These are phyloP conservation scores for Margarornis squamiger DNA, from an alignment of 2,797 vertebrate species.

Conservation along the genomic window DNA sequence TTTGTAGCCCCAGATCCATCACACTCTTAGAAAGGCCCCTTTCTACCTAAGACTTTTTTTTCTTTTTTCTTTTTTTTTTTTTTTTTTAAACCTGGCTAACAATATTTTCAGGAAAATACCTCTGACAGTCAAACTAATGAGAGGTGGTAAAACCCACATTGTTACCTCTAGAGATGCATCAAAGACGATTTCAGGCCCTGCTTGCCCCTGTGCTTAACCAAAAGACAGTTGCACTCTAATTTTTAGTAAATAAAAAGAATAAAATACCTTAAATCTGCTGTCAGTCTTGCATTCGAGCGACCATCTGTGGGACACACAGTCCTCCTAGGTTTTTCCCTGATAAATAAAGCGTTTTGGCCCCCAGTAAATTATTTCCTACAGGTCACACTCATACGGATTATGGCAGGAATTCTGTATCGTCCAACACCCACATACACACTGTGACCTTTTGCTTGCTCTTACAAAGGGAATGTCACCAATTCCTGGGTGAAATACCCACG, in stretches of 20 bases:
- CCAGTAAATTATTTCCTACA: neutral
- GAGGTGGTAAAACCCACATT: neutral
- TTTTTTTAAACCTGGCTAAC: neutral
- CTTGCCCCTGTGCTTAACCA: neutral
- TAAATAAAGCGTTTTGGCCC: neutral
- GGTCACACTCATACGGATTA: neutral
- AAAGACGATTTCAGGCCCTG: neutral
- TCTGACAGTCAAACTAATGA: neutral
- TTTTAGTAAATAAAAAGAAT: neutral
- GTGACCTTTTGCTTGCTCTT: neutral
- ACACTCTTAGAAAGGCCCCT: neutral
- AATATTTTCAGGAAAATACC: neutral
- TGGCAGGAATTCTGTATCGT: neutral
- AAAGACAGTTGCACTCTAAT: neutral
- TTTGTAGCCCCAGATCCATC: neutral
- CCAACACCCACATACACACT: rapidly evolving
- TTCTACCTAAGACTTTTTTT: neutral
- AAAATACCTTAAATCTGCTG: neutral
- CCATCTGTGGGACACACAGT: neutral
- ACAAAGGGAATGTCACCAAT: neutral
- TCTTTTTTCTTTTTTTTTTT: too few relatives aligned
- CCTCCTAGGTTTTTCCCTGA: neutral
- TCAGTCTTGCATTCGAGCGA: neutral
- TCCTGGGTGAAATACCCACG: rapidly evolving
- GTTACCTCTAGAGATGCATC: neutral